Conservation (phyloP, 2,797 vertebrate genomes). For the Lacerta agilis region DNA sequence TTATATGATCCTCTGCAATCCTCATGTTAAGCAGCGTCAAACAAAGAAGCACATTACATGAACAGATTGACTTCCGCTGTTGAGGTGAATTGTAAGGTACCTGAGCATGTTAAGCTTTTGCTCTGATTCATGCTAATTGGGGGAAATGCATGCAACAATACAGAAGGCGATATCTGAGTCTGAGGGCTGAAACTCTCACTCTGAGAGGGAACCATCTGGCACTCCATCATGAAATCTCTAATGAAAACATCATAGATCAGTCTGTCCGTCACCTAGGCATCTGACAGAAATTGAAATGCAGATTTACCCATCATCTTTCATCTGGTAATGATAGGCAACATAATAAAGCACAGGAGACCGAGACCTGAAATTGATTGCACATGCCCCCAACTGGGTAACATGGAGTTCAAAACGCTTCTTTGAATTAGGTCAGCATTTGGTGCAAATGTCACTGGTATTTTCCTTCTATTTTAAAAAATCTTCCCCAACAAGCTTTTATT, state of each 20-base stretch:
- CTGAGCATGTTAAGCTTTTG: neutral
- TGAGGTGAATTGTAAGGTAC: neutral
- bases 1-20: neutral
- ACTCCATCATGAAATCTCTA: conserved; percentile 20
- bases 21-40: neutral
- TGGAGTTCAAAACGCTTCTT: conserved; percentile 16
- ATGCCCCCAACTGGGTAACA: conserved; percentile 9
- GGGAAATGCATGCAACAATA: neutral
- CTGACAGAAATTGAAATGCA: conserved; percentile 22
- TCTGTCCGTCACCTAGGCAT: conserved; percentile 47
- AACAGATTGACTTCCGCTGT: neutral
- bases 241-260: conserved; percentile 43
- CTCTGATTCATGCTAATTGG: conserved; percentile 20
- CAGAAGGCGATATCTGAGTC: neutral
- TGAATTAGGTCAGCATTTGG: conserved; percentile 3
- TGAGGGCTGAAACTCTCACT: conserved; percentile 31
- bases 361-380: conserved; percentile 37
- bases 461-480: conserved; percentile 24
- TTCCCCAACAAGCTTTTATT: conserved; percentile 20
- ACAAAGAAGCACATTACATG: neutral
- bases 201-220: conserved; percentile 50
- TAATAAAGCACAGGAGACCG: neutral
- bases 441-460: conserved; percentile 4
- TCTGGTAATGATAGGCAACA: conserved; percentile 42
- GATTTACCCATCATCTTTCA: conserved; percentile 38